Evolutionary conservation across 2,797 vertebrate species (phyloP).

Genomic region (Pogonophryne albipinna): DNA sequence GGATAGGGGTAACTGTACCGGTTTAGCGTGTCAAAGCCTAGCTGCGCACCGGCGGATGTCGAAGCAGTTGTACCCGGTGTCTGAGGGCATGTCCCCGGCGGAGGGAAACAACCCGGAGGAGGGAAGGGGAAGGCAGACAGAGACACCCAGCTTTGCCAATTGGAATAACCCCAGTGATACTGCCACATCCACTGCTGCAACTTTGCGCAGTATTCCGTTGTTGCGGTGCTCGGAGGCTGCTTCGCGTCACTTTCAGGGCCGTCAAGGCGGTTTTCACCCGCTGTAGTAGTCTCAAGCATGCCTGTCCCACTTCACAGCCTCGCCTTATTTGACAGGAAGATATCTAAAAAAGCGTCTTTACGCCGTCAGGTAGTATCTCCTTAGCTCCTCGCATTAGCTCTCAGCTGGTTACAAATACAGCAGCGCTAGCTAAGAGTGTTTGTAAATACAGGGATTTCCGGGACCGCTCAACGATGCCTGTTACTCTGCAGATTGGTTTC

Average conservation of each 20-base stretch:
- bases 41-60: conserved; percentile 34
- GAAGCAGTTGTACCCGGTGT: conserved; percentile 53
- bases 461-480: neutral
- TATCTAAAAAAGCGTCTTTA: neutral
- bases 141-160: conserved; percentile 88
- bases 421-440: conserved; percentile 2
- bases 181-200: conserved; percentile 96
- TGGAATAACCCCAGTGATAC: conserved; percentile 89
- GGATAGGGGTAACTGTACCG: conserved; percentile 70
- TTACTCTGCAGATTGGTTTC: neutral
- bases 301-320: neutral
- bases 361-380: conserved; percentile 17
- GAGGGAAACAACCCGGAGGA: conserved; percentile 54
- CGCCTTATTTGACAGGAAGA: neutral
- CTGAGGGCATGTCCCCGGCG: conserved; percentile 33
- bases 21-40: conserved; percentile 52
- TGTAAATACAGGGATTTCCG: conserved; percentile 38
- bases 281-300: conserved; percentile 44
- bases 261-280: conserved; percentile 6
- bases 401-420: neutral
- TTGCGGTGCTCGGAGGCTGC: conserved; percentile 34
- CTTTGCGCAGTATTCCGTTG: conserved; percentile 88
- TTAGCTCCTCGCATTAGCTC: conserved; percentile 27
- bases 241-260: conserved; percentile 17
- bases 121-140: conserved; percentile 69